Percentiles rank a stretch among this genome's conserved stretches.
These are phyloP conservation scores for Glomeris maerens DNA, from an alignment of 1,140 invertebrate genomes.

Conservation along the genomic window DNA sequence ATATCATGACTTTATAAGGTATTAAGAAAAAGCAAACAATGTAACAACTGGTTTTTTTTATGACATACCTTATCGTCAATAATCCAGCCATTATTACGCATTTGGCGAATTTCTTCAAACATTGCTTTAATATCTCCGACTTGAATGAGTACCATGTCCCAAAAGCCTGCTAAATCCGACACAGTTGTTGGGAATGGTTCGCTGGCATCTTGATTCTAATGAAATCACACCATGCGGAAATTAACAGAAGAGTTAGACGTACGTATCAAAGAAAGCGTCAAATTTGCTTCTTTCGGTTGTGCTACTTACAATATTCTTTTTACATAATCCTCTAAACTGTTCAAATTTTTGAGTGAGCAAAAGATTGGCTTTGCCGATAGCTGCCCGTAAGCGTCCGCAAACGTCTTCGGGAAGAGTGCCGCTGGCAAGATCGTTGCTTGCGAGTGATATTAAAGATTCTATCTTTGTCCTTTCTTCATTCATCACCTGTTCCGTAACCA, in stretches of 20 bases:
- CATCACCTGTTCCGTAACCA: slow-evolving; percentile 49
- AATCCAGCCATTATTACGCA: slow-evolving; percentile 25
- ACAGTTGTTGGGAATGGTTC: slow-evolving; percentile 74
- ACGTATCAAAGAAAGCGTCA: slow-evolving; percentile 7
- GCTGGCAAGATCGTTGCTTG: slow-evolving; percentile 49
- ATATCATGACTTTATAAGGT: neutral
- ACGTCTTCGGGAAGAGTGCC: slow-evolving; percentile 52
- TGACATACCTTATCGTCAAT: slow-evolving; percentile 3
- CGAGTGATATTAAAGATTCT: slow-evolving; percentile 45
- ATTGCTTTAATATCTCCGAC: slow-evolving; percentile 62
- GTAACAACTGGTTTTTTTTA: slow-evolving; percentile 1
- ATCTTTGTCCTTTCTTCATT: slow-evolving; percentile 54
- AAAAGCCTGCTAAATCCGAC: slow-evolving; percentile 84
- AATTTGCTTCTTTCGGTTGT: too few species aligned
- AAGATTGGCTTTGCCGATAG: slow-evolving; percentile 77
- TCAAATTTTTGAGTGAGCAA: slow-evolving; percentile 83
- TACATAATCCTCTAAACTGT: slow-evolving; percentile 76
- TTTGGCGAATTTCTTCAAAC: slow-evolving; percentile 55
- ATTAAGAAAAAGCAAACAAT: neutral
- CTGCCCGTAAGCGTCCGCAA: slow-evolving; percentile 64
- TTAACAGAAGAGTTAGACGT: too few species aligned
- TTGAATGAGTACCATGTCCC: slow-evolving; percentile 92
- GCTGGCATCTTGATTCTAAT: slow-evolving; percentile 47
- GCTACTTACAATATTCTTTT: slow-evolving; percentile 58
- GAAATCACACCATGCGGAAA: slow-evolving; percentile 8